phyloP scores from a whole-genome alignment of 2,888 invertebrate species.

The Crepidodera aurea region DNA sequence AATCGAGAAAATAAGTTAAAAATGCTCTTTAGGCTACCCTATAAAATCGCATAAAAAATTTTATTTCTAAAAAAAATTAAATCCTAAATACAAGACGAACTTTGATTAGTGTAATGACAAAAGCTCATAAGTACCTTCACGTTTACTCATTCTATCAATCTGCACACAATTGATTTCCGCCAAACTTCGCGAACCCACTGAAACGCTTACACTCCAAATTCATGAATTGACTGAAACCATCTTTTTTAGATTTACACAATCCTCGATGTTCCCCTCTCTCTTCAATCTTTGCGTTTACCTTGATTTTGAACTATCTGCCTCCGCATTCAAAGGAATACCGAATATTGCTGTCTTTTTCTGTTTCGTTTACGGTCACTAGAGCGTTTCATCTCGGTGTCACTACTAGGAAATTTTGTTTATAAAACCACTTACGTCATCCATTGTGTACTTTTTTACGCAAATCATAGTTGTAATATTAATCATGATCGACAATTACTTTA shows the following conservation, averaged over 20 bases:
- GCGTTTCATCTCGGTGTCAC: slow-evolving; percentile 32
- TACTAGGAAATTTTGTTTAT: slow-evolving; percentile 44
- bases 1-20: too few species aligned
- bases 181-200: slow-evolving; percentile 6
- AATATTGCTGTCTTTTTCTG: slow-evolving; percentile 1
- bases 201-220: slow-evolving; percentile 5
- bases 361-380: not conserved
- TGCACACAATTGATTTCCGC: not conserved
- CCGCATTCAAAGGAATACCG: slow-evolving; percentile 9
- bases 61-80: too few species aligned
- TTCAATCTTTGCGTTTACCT: slow-evolving; percentile 24
- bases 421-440: slow-evolving; percentile 43
- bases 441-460: slow-evolving; percentile 40
- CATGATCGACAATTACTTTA: not conserved
- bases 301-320: slow-evolving; percentile 22
- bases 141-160: not conserved
- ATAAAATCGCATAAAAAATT: too few species aligned
- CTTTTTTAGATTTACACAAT: slow-evolving; percentile 30
- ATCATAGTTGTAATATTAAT: slow-evolving; percentile 24
- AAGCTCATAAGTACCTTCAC: too few species aligned
- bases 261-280: slow-evolving; percentile 33
- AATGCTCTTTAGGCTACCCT: too few species aligned
- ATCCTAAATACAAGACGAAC: too few species aligned
- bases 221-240: slow-evolving; percentile 23
- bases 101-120: too few species aligned